phyloP scores from a whole-genome alignment of 35 echinoderm and acorn worm species.

The Acanthaster planci region DNA sequence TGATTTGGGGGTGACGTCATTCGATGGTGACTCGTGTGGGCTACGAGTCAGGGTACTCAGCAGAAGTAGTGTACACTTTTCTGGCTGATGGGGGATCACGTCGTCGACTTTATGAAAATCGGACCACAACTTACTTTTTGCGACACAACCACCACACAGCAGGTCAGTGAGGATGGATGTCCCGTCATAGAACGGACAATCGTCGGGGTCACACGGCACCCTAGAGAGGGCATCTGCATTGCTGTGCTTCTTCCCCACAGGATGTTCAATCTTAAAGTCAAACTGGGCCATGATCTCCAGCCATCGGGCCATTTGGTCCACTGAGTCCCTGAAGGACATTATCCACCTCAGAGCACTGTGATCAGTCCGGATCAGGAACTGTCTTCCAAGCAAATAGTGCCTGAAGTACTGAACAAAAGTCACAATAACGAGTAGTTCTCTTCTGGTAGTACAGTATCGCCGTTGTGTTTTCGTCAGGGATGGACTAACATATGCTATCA shows the following conservation, averaged over 20 bases:
- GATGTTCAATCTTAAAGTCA: conserved; percentile 46
- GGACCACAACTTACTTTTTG: conserved; percentile 36
- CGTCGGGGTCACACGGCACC: conserved; percentile 37
- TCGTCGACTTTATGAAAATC: conserved; percentile 33
- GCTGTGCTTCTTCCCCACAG: conserved; percentile 11
- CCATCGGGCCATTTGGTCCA: conserved; percentile 45
- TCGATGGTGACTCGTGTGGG: background rate
- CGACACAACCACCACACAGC: conserved; percentile 9
- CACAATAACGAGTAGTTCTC: conserved; percentile 58
- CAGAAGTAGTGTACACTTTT: background rate
- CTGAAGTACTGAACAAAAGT: conserved; percentile 45
- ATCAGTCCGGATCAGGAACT: conserved; percentile 65
- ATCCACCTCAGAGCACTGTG: conserved; percentile 67
- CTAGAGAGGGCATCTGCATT: conserved; percentile 59
- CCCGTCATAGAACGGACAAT: conserved; percentile 42
- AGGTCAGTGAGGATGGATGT: conserved; percentile 10
- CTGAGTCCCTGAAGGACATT: conserved; percentile 52
- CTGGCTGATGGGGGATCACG: background rate
- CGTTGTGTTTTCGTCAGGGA: conserved; percentile 52
- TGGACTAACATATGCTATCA: conserved; percentile 55
- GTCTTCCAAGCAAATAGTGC: conserved; percentile 59
- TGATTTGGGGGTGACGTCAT: background rate
- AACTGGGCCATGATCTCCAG: conserved; percentile 45
- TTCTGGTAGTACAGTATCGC: conserved; percentile 61
- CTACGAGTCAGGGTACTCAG: background rate